Base-by-base conservation (phyloP, 1,140 invertebrate genomes). In the Maconellicoccus hirsutus region DNA sequence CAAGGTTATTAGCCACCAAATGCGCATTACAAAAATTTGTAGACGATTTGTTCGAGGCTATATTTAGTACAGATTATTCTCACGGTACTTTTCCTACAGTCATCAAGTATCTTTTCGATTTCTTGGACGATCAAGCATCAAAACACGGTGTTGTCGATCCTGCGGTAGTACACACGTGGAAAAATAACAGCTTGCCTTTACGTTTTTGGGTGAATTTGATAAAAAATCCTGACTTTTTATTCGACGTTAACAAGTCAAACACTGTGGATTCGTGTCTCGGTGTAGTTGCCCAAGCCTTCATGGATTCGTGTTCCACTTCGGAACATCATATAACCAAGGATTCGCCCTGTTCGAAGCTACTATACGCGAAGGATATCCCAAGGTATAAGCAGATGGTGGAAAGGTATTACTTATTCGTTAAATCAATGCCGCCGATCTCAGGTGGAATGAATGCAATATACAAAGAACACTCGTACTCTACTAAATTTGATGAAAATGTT, bases 61-160 rank as follows among this genome's bases (percentile, higher is more conserved):
- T 99, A 77, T 99, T 99, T 81, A 97, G 94, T 78, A 98, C 94
- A 70, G 93, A 93, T 70, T 94, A 98, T 80, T 93, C 94, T 63
- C 93, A 91, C 66, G 93, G 29, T 33, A 6, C 93, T 52, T 81
- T 99, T 74, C 97, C 97, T 59, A 84, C 98, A 71, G 96, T 96
- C 74, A 98, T 99, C 77, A 99, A 99, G 81, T 99, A 99, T 79
- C 98, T 99, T 95, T 99, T 99, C 82, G 98, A 99, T 82, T 99
- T 99, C 80, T 85, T 99, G 71, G 98, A 99, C 80, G 96, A 99
- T 81, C 97, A 99, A 84, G 97, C 96, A 14, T 79, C 96, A 27
- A 88, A 93, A 76, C 93, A 96, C 81, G 93, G 93, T 70, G 98
- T 99, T 74, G 92, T 90, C 72, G 96, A 98, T 81, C 92, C 92